phyloP scores from a whole-genome alignment of 1,140 invertebrate genomes.

The Ruditapes philippinarum region DNA sequence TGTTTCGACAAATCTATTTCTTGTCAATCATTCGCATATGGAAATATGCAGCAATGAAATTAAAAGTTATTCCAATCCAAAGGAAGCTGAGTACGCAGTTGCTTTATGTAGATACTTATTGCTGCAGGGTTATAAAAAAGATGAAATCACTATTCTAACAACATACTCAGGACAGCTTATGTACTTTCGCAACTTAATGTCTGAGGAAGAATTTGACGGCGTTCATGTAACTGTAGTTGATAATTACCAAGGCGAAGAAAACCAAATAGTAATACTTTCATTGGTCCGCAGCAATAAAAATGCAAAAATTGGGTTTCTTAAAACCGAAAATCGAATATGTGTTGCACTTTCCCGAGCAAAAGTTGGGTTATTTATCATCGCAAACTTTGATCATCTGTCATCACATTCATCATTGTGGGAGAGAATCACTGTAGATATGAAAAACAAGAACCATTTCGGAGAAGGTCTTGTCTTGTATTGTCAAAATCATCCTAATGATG shows the following conservation, averaged over 20 bases:
- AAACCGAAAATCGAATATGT: constrained; percentile 92
- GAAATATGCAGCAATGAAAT: constrained; percentile 80
- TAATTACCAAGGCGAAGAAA: constrained; percentile 93
- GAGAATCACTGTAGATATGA: constrained; percentile 77
- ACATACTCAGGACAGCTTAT: constrained; percentile 79
- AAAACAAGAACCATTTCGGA: constrained; percentile 65
- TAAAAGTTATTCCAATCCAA: constrained; percentile 81
- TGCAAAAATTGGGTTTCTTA: constrained; percentile 92
- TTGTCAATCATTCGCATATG: constrained; percentile 82
- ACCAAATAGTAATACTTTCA: constrained; percentile 93
- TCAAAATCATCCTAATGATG: constrained; percentile 85
- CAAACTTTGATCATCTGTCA: constrained; percentile 90
- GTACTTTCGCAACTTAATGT: constrained; percentile 76
- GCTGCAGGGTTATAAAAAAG: constrained; percentile 82
- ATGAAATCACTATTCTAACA: constrained; percentile 52
- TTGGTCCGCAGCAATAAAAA: constrained; percentile 91
- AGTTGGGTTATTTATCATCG: constrained; percentile 90
- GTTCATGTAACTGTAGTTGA: constrained; percentile 91
- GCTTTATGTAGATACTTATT: constrained; percentile 82
- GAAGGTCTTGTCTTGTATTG: constrained; percentile 84
- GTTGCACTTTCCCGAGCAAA: constrained; percentile 94
- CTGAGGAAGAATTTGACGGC: constrained; percentile 69
- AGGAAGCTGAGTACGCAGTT: constrained; percentile 82
- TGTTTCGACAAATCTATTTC: constrained; percentile 83
- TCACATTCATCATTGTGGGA: constrained; percentile 84